Base-by-base conservation (phyloP, 2,797 vertebrate genomes). In the Cynodonichthys magdalenae region DNA sequence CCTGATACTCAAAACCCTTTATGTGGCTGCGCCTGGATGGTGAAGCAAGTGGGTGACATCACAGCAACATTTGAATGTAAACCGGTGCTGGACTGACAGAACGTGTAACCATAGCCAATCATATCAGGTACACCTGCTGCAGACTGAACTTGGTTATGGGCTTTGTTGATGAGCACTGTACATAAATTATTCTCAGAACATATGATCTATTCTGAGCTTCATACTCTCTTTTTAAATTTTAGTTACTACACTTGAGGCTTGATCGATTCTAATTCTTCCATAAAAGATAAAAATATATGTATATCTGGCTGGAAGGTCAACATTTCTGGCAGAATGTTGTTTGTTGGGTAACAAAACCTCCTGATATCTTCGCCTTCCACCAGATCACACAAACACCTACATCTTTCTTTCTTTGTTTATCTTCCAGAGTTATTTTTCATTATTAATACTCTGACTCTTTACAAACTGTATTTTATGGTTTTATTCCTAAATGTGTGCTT, bases 341-440 rank as follows among this genome's bases (percentile, higher is more conserved):
- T 51, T 63, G 75, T 80, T 86, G 73, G 66, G 69, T 83, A 84
- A 87, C 77, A 68, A 64, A 56, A 63, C 71, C 69, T 78, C 65
- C 60, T 24, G 60, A 77, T 74, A 81, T 72, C 71, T 83, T 73
- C 77, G 77, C 70, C 79, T 66, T 82, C 74, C 69, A 87, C 86
- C 81, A 82, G 77, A 85, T 77, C 52, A 56, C 6, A 41, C 67
- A 68, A 65, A 82, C 85, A 61, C 82, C 84, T 71, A 82, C 85
- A 49, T 80, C 53, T 50, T 34, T 64, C 62, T 72, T 57, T 72
- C 52, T 66, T 66, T 66, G 66, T 49, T 65, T 59, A 52, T 42
- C 67, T 78, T 77, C 70, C 71, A 65, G 58, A 65, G 47, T 36
- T 71, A 11, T 3, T 39, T 10, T 14, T 12, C n/a, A n/a, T 24